phyloP scores from a whole-genome alignment of 2,797 vertebrate species.

The Crocodylus rhombifer region DNA sequence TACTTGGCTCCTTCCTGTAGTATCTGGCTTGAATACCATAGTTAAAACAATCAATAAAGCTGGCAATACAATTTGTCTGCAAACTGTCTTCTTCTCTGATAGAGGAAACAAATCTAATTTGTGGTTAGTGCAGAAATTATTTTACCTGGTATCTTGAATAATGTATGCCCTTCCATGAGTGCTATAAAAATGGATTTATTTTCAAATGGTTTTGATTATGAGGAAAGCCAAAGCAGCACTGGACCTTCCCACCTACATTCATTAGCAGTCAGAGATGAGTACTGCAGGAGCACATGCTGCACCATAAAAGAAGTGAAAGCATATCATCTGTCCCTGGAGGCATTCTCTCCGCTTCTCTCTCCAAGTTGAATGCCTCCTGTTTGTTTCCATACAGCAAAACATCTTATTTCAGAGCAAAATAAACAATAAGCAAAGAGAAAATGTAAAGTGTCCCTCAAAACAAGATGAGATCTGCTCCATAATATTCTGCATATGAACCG shows the following conservation, averaged over 20 bases:
- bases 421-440: background rate
- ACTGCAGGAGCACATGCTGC: background rate
- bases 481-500: background rate
- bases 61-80: background rate
- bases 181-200: accelerated
- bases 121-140: accelerated
- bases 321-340: background rate
- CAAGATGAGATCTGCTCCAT: background rate
- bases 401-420: background rate
- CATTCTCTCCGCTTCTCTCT: background rate
- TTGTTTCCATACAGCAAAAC: background rate
- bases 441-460: background rate
- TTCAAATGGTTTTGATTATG: background rate
- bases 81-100: background rate
- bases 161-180: accelerated
- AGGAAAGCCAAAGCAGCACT: background rate
- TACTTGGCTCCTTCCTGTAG: background rate
- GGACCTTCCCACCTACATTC: accelerated
- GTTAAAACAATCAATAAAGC: background rate
- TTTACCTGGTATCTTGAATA: background rate
- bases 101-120: background rate
- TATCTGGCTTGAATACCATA: background rate
- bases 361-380: background rate
- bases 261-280: accelerated
- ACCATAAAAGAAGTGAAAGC: accelerated